Conservation (phyloP, 2,888 invertebrate species). For the Palloptera scutellata region DNA sequence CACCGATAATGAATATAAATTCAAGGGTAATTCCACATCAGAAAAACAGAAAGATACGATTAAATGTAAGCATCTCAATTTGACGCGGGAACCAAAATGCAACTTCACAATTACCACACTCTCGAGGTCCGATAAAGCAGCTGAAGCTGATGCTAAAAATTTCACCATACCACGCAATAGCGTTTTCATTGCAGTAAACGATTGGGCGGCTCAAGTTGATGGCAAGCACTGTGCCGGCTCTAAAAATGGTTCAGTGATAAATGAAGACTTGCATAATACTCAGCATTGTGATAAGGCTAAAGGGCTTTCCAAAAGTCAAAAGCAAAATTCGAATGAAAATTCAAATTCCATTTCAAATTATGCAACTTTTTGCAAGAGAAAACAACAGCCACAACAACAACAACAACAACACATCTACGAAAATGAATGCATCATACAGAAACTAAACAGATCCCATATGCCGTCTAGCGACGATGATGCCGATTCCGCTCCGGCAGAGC, state of each 20-base stretch:
- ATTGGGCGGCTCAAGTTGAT: slow-evolving; percentile 66
- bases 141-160: slow-evolving; percentile 39
- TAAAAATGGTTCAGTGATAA: slow-evolving; percentile 6
- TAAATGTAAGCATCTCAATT: slow-evolving; percentile 15
- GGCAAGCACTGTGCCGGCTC: background rate
- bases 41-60: background rate
- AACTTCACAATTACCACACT: slow-evolving; percentile 64
- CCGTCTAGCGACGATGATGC: slow-evolving; percentile 15
- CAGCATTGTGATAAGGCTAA: slow-evolving; percentile 14
- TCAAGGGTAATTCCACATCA: background rate
- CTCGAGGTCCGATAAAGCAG: slow-evolving; percentile 50
- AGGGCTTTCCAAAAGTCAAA: slow-evolving; percentile 1
- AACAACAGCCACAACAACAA: too few relatives aligned
- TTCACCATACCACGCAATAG: slow-evolving; percentile 65
- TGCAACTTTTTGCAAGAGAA: slow-evolving; percentile 42
- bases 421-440: slow-evolving; percentile 56
- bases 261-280: slow-evolving; percentile 7
- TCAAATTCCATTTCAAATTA: slow-evolving; percentile 34
- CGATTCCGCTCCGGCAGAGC: slow-evolving; percentile 21
- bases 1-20: slow-evolving; percentile 10
- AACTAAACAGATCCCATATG: slow-evolving; percentile 34
- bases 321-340: slow-evolving; percentile 38
- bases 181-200: slow-evolving; percentile 72
- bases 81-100: slow-evolving; percentile 38
- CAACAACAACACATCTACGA: slow-evolving; percentile 54